Evolutionary conservation across 2,888 invertebrate species (phyloP), one percentile per base, ranked within the genome.

Genomic region (Mactromeris polynyma): DNA sequence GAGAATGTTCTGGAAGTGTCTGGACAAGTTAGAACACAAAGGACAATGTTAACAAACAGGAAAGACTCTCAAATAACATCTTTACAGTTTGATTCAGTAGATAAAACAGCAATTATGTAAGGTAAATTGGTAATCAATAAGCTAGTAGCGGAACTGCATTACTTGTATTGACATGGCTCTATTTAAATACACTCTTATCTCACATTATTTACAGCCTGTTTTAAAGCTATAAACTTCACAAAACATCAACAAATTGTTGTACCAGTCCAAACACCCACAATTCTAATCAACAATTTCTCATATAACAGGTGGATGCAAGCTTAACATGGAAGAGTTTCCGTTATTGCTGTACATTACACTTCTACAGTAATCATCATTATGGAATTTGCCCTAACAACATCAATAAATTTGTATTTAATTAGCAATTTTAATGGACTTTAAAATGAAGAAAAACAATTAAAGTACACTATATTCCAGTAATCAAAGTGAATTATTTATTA

Each of bases 51-150:
- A 73, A 73, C 14, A 36, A 73, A 73, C 73, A 73, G 73, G 73
- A 73, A 73, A 73, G 31, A 73, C 73, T 73, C 73, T 73, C 73
- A 73, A 73, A 73, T 73, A 73, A 73, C 73, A 33, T 73, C 73
- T 73, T 73, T 33, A 33, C 58, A 26, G 73, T 36, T 73, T 33
- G 73, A 73, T 73, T 73, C 33, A 73, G 73, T 73, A 33, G 73
- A 73, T 73, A 73, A 64, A 73, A 73, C 73, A 36, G 19, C 81
- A 81, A 85, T 85, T 81, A 85, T 42, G 64, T 81, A 85, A 81
- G 77, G 86, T 77, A 78, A 82, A 83, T 86, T 78, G 51, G 38
- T 36, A 78, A 82, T 83, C 82, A 86, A 81, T 86, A 82, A 6
- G 26, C 9, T n/a, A 64, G 21, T 19, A 73, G 33, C 69, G 83